Evolutionary conservation across 2,113 vertebrate species (phyloP).

Genomic region (Nettapus auritus): DNA sequence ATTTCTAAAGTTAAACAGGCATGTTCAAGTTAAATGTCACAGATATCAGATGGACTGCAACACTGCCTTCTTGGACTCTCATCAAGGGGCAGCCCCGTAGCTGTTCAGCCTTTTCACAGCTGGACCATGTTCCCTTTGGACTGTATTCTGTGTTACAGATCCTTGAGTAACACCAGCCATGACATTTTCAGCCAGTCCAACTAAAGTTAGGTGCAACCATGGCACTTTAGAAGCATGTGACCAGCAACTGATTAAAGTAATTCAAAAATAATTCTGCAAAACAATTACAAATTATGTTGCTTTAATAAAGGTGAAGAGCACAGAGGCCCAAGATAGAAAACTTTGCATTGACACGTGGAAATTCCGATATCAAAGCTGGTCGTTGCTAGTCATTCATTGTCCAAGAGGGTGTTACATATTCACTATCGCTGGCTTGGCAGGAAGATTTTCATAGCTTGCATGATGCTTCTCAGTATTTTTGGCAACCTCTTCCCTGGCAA

Average conservation of each 20-base stretch:
- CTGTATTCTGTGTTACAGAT: background rate
- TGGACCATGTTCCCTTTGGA: background rate
- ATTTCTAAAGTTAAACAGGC: conserved; percentile 60
- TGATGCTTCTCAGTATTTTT: background rate
- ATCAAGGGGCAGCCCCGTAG: background rate
- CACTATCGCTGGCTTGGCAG: background rate
- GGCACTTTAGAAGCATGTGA: background rate
- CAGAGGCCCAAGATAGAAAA: background rate
- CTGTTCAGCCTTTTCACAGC: conserved; percentile 18
- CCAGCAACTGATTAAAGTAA: background rate
- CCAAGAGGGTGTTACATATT: background rate
- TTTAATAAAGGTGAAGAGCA: background rate
- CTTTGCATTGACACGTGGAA: background rate
- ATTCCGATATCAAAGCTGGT: background rate
- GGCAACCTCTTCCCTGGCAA: background rate
- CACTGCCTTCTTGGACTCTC: conserved; percentile 5
- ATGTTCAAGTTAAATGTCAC: conserved; percentile 53
- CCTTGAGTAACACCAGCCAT: background rate
- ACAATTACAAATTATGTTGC: background rate
- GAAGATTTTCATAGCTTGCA: background rate
- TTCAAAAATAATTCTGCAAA: conserved; percentile 1
- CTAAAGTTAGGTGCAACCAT: background rate
- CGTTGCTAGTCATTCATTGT: background rate
- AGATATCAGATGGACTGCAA: conserved; percentile 34
- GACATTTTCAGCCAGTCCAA: background rate